Evolutionary conservation across 2,797 vertebrate species (phyloP).

Genomic region (Rhadinocentrus ornatus): DNA sequence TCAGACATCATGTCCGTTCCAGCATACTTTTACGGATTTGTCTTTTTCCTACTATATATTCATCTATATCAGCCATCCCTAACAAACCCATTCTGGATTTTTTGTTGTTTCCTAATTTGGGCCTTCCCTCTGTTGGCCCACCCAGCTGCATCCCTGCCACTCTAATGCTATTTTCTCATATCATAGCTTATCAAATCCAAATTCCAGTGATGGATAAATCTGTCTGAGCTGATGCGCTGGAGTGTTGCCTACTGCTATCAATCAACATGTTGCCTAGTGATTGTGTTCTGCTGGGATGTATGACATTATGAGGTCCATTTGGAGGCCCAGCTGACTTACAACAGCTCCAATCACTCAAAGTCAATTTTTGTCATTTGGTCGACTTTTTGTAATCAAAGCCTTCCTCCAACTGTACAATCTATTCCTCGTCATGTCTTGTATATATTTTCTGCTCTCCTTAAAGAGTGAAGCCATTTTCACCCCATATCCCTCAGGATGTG

Average conservation of each 20-base stretch:
- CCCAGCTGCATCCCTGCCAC: constrained; percentile 58
- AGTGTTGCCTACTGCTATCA: constrained; percentile 66
- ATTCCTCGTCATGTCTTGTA: constrained; percentile 9
- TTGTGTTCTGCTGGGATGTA: constrained; percentile 67
- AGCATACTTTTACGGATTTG: constrained; percentile 30
- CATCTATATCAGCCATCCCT: constrained; percentile 69
- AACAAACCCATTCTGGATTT: constrained; percentile 69
- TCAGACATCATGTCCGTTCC: constrained; percentile 37
- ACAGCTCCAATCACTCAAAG: constrained; percentile 69
- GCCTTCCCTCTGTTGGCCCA: constrained; percentile 36
- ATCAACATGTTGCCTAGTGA: constrained; percentile 76
- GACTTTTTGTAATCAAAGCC: constrained; percentile 35
- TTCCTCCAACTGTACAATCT: constrained; percentile 27
- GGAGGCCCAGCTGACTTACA: constrained; percentile 70
- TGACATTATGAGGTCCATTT: constrained; percentile 76
- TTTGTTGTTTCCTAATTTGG: constrained; percentile 59
- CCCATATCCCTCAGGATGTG: constrained; percentile 19
- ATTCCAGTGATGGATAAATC: constrained; percentile 82
- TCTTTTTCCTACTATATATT: constrained; percentile 44
- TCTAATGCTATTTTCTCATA: constrained; percentile 73
- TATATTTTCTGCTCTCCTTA: constrained; percentile 7
- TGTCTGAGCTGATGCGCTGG: constrained; percentile 63
- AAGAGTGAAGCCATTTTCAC: constrained; percentile 33
- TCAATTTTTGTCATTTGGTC: constrained; percentile 53
- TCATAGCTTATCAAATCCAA: constrained; percentile 77